A percentile compares a stretch with the other conserved stretches of the same genome.
Evolutionary conservation across 1,140 invertebrate species (phyloP).

Genomic region (Lucilia sericata): DNA sequence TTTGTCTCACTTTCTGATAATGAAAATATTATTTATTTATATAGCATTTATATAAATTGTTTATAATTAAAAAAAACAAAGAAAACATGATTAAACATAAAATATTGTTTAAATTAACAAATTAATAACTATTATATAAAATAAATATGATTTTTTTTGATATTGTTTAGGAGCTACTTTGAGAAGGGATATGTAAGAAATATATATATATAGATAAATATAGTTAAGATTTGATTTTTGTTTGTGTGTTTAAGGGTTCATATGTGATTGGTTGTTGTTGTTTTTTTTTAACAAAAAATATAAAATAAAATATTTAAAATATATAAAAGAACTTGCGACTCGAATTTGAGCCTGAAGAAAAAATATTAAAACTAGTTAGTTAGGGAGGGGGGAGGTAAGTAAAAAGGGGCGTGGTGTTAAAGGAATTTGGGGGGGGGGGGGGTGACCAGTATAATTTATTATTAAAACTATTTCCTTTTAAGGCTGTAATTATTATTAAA

Average conservation of each 20-base stretch:
- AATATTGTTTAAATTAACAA: conserved; percentile 1
- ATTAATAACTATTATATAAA: neutral
- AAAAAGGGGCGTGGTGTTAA: too few species aligned
- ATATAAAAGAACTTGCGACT: too few species aligned
- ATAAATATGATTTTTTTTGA: neutral
- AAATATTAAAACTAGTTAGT: neutral
- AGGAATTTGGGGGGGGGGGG: neutral
- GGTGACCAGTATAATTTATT: neutral
- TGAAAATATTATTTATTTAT: neutral
- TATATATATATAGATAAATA: neutral
- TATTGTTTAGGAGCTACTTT: neutral
- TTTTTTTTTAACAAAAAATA: neutral
- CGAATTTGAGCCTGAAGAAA: too few species aligned
- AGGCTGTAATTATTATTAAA: conserved; percentile 35
- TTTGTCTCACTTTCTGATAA: conserved; percentile 42
- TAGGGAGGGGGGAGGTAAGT: neutral
- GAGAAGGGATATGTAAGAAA: neutral
- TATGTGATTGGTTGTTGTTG: neutral
- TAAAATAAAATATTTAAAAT: neutral
- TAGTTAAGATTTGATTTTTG: neutral
- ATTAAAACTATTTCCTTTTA: conserved; percentile 48
- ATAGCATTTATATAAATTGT: neutral
- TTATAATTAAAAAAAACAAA: neutral
- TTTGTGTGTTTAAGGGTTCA: neutral
- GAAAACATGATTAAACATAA: neutral